Conservation (phyloP, 2,797 vertebrate genomes). For the Scolopax rusticola region DNA sequence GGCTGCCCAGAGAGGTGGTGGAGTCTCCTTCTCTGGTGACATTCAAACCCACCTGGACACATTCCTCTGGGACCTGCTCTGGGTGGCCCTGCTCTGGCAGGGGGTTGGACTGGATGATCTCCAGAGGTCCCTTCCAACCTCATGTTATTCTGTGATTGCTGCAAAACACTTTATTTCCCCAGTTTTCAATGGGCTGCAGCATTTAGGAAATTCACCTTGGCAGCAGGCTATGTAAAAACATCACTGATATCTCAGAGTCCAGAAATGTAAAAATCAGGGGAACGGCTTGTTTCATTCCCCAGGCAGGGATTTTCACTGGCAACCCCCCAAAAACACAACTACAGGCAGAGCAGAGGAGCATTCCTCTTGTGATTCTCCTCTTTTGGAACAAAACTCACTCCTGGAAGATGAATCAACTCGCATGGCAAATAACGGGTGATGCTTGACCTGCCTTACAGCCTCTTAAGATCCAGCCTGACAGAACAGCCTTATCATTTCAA, state of each 20-base stretch:
- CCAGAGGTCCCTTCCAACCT: too few relatives aligned
- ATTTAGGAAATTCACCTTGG: background rate
- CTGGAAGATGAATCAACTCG: background rate
- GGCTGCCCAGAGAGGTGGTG: too few relatives aligned
- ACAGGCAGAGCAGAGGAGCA: background rate
- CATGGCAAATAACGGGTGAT: fast-evolving
- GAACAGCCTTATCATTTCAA: background rate
- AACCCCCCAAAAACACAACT: background rate
- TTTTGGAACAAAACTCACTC: background rate
- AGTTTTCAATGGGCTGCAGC: background rate
- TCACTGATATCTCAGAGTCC: background rate
- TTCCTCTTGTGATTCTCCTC: background rate
- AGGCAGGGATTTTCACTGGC: background rate
- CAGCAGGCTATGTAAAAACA: background rate
- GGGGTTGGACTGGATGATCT: too few relatives aligned
- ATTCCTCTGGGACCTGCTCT: too few relatives aligned
- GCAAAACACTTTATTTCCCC: background rate
- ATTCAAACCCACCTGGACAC: too few relatives aligned
- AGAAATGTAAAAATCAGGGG: background rate
- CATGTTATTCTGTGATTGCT: background rate
- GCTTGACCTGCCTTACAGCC: background rate
- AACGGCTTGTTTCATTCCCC: background rate
- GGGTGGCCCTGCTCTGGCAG: too few relatives aligned
- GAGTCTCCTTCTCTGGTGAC: too few relatives aligned
- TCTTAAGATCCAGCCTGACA: background rate